Conservation (phyloP, 2,113 vertebrate species). For the Antennarius striatus region DNA sequence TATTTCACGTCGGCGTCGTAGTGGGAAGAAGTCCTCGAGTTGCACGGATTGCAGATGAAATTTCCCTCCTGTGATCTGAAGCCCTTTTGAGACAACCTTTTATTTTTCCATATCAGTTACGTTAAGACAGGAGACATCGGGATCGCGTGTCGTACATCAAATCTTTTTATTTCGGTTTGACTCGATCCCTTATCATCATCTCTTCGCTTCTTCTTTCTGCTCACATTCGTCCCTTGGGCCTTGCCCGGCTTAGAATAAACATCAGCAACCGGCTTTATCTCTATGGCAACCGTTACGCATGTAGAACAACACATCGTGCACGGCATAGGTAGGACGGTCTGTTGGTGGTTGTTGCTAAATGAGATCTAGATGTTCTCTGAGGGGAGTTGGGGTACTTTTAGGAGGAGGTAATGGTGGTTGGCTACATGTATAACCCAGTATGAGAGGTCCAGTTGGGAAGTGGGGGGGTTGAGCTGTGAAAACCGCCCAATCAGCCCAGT, state of each 20-base stretch:
- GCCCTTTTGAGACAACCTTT: neutral
- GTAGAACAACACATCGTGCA: slow-evolving; percentile 29
- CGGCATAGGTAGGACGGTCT: slow-evolving; percentile 4
- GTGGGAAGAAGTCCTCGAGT: slow-evolving; percentile 21
- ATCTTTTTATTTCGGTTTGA: slow-evolving; percentile 1
- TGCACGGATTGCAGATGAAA: slow-evolving; percentile 32
- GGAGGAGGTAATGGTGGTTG: too few relatives aligned
- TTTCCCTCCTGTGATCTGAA: slow-evolving; percentile 22
- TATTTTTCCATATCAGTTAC: too few relatives aligned
- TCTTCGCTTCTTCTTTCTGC: slow-evolving; percentile 37
- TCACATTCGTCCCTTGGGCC: slow-evolving; percentile 65
- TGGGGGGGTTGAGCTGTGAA: slow-evolving; percentile 39
- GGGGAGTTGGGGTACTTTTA: slow-evolving; percentile 5
- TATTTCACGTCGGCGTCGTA: slow-evolving; percentile 15
- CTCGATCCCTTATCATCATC: slow-evolving; percentile 14
- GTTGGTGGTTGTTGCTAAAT: slow-evolving; percentile 19
- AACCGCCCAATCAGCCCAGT: slow-evolving; percentile 16
- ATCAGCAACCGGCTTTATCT: slow-evolving; percentile 68
- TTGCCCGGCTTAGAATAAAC: slow-evolving; percentile 75
- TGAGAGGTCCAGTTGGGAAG: neutral
- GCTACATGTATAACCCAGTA: slow-evolving; percentile 6
- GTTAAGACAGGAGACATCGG: too few relatives aligned
- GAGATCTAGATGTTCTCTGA: neutral
- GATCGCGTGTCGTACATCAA: too few relatives aligned
- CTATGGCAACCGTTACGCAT: slow-evolving; percentile 75